phyloP scores from a whole-genome alignment of 2,797 vertebrate genomes.

The Brotula barbata region DNA sequence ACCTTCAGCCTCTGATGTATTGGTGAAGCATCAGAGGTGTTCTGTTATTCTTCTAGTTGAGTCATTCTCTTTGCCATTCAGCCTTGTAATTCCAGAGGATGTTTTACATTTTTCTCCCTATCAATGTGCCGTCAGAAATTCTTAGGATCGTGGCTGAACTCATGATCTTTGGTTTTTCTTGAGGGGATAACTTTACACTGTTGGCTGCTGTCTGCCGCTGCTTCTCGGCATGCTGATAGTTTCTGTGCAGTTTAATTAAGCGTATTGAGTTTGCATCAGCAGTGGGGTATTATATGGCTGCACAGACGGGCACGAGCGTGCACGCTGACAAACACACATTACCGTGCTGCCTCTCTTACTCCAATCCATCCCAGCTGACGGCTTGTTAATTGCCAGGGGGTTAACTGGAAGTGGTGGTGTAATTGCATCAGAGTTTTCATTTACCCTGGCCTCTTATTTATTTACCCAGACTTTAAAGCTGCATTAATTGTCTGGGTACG shows the following conservation, averaged over 20 bases:
- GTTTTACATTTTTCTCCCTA: no score
- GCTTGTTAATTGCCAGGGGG: slow-evolving; percentile 80
- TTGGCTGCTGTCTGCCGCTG: slow-evolving; percentile 41
- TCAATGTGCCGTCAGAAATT: background rate
- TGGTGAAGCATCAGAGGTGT: slow-evolving; percentile 49
- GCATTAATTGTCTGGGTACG: slow-evolving; percentile 70
- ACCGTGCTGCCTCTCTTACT: slow-evolving; percentile 36
- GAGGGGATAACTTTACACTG: slow-evolving; percentile 40
- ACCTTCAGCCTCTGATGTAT: slow-evolving; percentile 59
- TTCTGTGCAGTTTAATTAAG: slow-evolving; percentile 80
- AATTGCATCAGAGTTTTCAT: slow-evolving; percentile 82
- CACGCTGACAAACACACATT: slow-evolving; percentile 36
- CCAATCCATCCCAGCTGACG: slow-evolving; percentile 74
- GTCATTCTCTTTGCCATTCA: slow-evolving; percentile 5
- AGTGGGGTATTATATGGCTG: slow-evolving; percentile 70
- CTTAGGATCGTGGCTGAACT: slow-evolving; percentile 8
- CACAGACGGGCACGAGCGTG: slow-evolving; percentile 39
- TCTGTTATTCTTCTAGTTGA: slow-evolving; percentile 39
- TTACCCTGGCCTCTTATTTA: slow-evolving; percentile 77
- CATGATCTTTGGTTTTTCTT: slow-evolving; percentile 47
- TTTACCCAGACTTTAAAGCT: slow-evolving; percentile 72
- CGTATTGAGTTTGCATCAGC: slow-evolving; percentile 79
- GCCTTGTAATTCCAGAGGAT: no score
- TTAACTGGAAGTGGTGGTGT: slow-evolving; percentile 82
- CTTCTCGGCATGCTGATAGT: slow-evolving; percentile 64